Conservation (phyloP, 2,888 invertebrate genomes). For the Melipona bicolor region DNA sequence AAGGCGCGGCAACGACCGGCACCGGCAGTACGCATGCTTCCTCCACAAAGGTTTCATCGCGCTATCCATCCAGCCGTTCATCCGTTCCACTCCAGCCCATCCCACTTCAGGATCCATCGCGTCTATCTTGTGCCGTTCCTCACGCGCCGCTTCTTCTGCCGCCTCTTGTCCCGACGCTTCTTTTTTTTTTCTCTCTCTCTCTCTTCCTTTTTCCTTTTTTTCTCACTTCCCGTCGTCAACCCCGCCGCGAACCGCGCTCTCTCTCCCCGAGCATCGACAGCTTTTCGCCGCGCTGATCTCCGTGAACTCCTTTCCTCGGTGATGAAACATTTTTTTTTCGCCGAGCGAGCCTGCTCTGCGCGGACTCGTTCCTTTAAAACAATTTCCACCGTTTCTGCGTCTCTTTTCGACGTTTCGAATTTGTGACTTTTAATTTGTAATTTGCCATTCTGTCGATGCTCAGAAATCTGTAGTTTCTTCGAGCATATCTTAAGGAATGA, state of each 20-base stretch:
- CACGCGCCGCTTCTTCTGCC: slow-evolving; percentile 39
- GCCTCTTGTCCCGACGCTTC: slow-evolving; percentile 51
- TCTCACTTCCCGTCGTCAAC: slow-evolving; percentile 55
- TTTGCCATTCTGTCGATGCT: background rate
- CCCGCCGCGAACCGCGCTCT: slow-evolving; percentile 26
- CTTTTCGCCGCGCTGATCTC: slow-evolving; percentile 36
- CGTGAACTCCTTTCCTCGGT: slow-evolving; percentile 19
- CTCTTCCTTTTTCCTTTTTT: slow-evolving; percentile 48
- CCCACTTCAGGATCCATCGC: slow-evolving; percentile 61
- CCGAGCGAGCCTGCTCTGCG: no score
- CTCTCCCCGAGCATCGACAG: slow-evolving; percentile 24
- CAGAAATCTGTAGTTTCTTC: background rate
- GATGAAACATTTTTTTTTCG: no score
- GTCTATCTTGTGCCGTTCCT: slow-evolving; percentile 50
- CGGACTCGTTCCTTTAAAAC: background rate
- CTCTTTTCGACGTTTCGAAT: no score
- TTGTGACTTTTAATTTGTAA: background rate
- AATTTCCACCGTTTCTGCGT: background rate
- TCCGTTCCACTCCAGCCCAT: slow-evolving; percentile 61
- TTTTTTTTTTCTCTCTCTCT: slow-evolving; percentile 40
- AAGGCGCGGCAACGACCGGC: slow-evolving; percentile 56
- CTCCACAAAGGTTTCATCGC: slow-evolving; percentile 69
- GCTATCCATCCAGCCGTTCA: slow-evolving; percentile 69
- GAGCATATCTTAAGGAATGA: no score
- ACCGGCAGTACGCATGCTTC: slow-evolving; percentile 55